These are phyloP conservation scores for Ameiurus melas DNA, from an alignment of 2,113 vertebrate species.

Conservation along the genomic window DNA sequence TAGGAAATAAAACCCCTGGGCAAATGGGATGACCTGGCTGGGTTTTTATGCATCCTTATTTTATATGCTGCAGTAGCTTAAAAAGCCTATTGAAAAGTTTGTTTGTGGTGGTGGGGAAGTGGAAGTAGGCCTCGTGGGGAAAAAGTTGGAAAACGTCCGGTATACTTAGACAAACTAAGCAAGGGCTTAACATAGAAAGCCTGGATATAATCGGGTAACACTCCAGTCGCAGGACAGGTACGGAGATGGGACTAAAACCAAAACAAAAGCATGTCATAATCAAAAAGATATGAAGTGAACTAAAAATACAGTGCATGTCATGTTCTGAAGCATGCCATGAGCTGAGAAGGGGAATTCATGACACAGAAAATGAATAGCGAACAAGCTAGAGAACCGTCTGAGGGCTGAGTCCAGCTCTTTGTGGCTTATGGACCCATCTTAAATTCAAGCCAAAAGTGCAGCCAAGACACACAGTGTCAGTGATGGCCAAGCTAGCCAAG, in stretches of 20 bases:
- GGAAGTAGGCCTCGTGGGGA: not conserved
- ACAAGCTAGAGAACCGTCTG: not conserved
- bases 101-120: not conserved
- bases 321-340: not conserved
- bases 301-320: not conserved
- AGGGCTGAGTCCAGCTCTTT: not conserved
- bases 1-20: not conserved
- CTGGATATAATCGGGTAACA: not conserved
- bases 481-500: constrained; percentile 53
- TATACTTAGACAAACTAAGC: not conserved
- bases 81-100: not conserved
- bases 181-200: not conserved
- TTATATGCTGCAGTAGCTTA: not conserved
- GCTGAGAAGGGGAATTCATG: not conserved
- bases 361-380: not conserved
- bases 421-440: not conserved
- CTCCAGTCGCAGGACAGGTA: not conserved
- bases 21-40: not conserved
- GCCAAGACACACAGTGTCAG: constrained; percentile 60
- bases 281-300: not conserved
- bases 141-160: not conserved
- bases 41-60: not conserved
- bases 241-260: not conserved
- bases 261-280: not conserved
- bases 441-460: constrained; percentile 17